Evolutionary conservation across 1,140 invertebrate genomes (phyloP).

Genomic region (Macrobrachium rosenbergii): DNA sequence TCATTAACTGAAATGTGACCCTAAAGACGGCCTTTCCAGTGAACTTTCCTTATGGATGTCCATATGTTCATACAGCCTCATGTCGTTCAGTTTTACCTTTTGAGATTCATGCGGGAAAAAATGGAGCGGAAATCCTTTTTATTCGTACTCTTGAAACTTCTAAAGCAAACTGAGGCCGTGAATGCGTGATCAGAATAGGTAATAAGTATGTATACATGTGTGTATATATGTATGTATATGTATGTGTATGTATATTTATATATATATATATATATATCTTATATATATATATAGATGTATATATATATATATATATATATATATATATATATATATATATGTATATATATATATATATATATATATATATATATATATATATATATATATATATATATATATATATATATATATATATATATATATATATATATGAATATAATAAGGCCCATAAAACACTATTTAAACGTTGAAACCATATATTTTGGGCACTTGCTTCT

Average conservation of each 20-base stretch:
- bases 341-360: slow-evolving; percentile 18
- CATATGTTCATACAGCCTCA: no score
- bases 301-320: slow-evolving; percentile 29
- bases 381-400: slow-evolving; percentile 3
- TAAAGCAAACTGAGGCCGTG: no score
- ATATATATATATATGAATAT: slow-evolving; percentile 25
- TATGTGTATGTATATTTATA: slow-evolving; percentile 24
- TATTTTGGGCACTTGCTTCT: no score
- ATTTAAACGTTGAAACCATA: no score
- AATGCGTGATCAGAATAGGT: neutral
- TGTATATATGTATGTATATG: slow-evolving; percentile 36
- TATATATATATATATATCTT: neutral
- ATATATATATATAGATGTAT: slow-evolving; percentile 28
- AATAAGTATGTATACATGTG: slow-evolving; percentile 6
- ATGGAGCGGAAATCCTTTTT: no score
- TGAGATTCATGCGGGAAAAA: no score
- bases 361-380: slow-evolving; percentile 32
- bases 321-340: slow-evolving; percentile 28
- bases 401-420: slow-evolving; percentile 17
- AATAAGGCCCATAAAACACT: no score
- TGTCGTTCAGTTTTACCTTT: no score
- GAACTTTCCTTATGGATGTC: no score
- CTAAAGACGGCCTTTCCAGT: no score
- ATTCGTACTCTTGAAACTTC: no score
- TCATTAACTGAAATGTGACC: no score